A percentile compares a stretch with the other conserved stretches of the same genome.
phyloP scores from a whole-genome alignment of 2,113 vertebrate species.

The Saguinus midas region DNA sequence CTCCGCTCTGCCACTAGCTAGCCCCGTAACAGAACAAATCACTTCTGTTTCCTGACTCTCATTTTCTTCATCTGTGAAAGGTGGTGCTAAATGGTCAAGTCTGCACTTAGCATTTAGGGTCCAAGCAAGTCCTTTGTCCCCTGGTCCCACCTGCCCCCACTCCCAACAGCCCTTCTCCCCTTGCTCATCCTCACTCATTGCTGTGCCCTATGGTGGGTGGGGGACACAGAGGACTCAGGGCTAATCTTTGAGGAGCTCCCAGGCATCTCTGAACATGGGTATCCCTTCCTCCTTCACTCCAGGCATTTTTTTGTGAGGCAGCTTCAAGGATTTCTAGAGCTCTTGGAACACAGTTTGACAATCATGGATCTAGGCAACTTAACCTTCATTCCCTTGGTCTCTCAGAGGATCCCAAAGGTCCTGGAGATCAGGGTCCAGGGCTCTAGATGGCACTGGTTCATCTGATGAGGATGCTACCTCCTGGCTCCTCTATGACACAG shows the following conservation, averaged over 20 bases:
- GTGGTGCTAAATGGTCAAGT: background rate
- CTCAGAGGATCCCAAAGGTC: background rate
- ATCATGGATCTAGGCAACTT: background rate
- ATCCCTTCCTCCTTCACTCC: background rate
- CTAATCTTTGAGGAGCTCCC: background rate
- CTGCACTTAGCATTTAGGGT: background rate
- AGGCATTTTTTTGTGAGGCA: background rate
- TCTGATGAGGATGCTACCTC: background rate
- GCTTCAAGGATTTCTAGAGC: background rate
- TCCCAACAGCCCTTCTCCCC: background rate
- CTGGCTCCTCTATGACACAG: background rate
- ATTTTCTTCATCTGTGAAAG: background rate
- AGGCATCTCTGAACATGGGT: background rate
- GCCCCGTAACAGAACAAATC: background rate
- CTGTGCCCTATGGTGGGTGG: fast-evolving
- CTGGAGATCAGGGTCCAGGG: background rate
- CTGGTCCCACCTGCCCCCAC: no score
- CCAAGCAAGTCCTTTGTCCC: background rate
- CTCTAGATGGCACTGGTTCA: background rate
- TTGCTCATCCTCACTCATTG: background rate
- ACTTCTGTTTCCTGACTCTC: background rate
- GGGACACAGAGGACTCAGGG: background rate
- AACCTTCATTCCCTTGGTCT: background rate
- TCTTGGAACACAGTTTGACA: background rate
- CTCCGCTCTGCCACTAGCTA: background rate